Evolutionary conservation across 2,888 invertebrate genomes (phyloP), one percentile per base, ranked within the genome.

Genomic region (Agelastica alni): DNA sequence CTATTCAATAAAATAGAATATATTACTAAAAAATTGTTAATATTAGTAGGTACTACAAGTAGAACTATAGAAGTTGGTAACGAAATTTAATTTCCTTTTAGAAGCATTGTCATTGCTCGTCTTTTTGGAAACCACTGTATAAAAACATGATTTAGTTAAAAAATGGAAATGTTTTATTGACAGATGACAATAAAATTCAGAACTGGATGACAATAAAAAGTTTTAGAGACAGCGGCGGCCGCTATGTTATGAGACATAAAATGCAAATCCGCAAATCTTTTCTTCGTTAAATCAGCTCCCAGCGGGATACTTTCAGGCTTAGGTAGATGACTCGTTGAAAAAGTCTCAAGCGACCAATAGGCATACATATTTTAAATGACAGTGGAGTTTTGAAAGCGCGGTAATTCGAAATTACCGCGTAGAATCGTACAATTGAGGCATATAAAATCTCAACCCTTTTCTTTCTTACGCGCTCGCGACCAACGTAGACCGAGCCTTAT

Each of bases 401-500:
- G 73, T 74, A 75, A 75, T 75, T 72, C 62, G 70, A 70, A 74
- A 75, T 71, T 71, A 70, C 70, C 68, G 64, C 69, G 67, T 72
- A 72, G 74, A 75, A 77, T 73, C 60, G 71, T 65, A 68, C 75
- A 62, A 69, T 67, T 54, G 75, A 75, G 76, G 70, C 72, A 65
- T 61, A 75, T 76, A 76, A 76, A 76, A 74, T 60, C 59, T 54
- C 57, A 67, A 69, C 72, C 74, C 71, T 72, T 73, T 70, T 66
- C 62, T 70, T 72, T 70, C 69, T 71, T 71, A 67, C 62, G 63
- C 63, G 16, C 37, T 39, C 20, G 17, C 36, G 36, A 16, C 36
- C 20, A 12, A 12, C 37, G 37, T 36, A 36, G 36, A 36, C 62
- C 62, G 69, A 59, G 68, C 66, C 75, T 76, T 77, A 77, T 77